Evolutionary conservation across 1,140 invertebrate genomes (phyloP).

Genomic region (Scaptomyza graminum): DNA sequence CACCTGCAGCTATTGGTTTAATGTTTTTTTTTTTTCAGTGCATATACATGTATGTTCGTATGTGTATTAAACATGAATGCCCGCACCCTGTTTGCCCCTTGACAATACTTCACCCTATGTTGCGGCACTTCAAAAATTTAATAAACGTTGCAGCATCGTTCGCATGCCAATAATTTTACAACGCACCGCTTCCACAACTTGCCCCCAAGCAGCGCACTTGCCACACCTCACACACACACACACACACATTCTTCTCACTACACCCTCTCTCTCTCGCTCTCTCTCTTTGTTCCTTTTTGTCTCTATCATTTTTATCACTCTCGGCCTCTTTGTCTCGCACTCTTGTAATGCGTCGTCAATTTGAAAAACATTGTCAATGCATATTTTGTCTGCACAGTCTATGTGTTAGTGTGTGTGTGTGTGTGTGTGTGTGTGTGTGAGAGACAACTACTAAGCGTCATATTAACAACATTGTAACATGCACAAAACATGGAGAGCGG

Average conservation of each 20-base stretch:
- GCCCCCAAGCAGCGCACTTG: not conserved
- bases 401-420: not conserved
- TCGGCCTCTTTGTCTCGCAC: not conserved
- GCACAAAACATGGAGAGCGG: slow-evolving; percentile 30
- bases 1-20: not conserved
- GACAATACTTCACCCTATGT: slow-evolving; percentile 16
- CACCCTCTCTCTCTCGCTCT: not conserved
- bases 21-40: not conserved
- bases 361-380: slow-evolving; percentile 76
- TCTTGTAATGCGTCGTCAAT: slow-evolving; percentile 60
- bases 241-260: not conserved
- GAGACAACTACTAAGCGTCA: slow-evolving; percentile 70
- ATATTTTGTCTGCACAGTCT: slow-evolving; percentile 23
- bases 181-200: slow-evolving; percentile 3
- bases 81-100: not conserved
- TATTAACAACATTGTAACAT: slow-evolving; percentile 80
- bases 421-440: slow-evolving; percentile 6
- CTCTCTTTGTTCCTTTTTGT: not conserved
- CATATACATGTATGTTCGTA: not conserved
- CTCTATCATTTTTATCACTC: not conserved
- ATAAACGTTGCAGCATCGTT: slow-evolving; percentile 77
- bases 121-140: slow-evolving; percentile 77
- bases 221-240: not conserved
- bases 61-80: too few species aligned
- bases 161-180: slow-evolving; percentile 78